phyloP scores from a whole-genome alignment of 2,797 vertebrate species.

The Antennarius maculatus region DNA sequence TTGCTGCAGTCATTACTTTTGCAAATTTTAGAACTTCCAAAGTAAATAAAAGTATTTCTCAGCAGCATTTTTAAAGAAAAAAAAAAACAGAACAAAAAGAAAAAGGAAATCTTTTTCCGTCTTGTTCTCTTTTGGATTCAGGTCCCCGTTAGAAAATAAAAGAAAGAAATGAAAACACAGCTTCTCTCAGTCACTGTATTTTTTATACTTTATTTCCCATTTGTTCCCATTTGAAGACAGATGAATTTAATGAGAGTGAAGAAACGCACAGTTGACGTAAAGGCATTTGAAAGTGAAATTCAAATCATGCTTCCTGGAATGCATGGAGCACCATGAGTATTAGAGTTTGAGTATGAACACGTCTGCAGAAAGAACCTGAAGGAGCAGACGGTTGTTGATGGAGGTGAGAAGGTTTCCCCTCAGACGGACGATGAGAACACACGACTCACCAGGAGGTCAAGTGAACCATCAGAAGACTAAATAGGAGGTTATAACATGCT shows the following conservation, averaged over 20 bases:
- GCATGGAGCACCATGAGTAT: slow-evolving; percentile 22
- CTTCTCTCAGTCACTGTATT: background rate
- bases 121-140: slow-evolving; percentile 31
- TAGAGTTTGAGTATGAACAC: slow-evolving; percentile 40
- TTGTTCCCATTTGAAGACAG: slow-evolving; percentile 22
- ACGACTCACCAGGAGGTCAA: background rate
- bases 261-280: slow-evolving; percentile 12
- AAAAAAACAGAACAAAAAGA: too few species aligned
- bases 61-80: slow-evolving; percentile 27
- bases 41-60: slow-evolving; percentile 51
- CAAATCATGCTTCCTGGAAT: slow-evolving; percentile 19
- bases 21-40: slow-evolving; percentile 55
- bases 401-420: slow-evolving; percentile 1
- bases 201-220: background rate
- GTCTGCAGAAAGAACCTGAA: slow-evolving; percentile 22
- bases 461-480: background rate
- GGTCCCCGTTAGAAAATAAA: background rate
- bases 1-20: slow-evolving; percentile 69
- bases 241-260: slow-evolving; percentile 18
- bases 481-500: too few species aligned
- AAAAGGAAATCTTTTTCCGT: slow-evolving; percentile 7
- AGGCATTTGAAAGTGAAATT: slow-evolving; percentile 35
- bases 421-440: too few species aligned
- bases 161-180: background rate
- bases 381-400: slow-evolving; percentile 9